These are phyloP conservation scores for Pachyseris speciosa DNA, from an alignment of 64 coral and sea anemone genomes.

Conservation along the genomic window DNA sequence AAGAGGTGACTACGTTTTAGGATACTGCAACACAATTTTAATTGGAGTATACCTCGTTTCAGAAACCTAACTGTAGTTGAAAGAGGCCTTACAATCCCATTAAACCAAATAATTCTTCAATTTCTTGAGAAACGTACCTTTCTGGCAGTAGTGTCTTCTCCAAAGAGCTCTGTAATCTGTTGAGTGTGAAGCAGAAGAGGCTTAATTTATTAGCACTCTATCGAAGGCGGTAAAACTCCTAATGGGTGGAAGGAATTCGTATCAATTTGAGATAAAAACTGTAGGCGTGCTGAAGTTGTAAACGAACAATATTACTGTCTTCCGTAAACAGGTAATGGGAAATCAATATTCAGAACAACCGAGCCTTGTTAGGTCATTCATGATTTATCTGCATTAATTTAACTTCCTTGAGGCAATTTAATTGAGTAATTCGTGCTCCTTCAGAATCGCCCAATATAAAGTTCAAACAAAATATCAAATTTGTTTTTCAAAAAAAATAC, in stretches of 20 bases:
- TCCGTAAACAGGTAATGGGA: not conserved
- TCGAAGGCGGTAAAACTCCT: not conserved
- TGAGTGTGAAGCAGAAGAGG: not conserved
- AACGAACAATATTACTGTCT: not conserved
- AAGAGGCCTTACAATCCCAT: too few relatives aligned
- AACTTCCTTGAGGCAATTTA: not conserved
- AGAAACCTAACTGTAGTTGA: not conserved
- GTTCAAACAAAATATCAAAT: too few relatives aligned
- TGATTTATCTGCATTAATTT: not conserved
- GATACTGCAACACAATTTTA: too few relatives aligned
- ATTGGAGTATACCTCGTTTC: too few relatives aligned
- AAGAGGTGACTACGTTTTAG: too few relatives aligned
- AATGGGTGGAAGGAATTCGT: not conserved
- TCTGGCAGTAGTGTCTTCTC: not conserved
- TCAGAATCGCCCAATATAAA: too few relatives aligned
- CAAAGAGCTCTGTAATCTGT: not conserved
- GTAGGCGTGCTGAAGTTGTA: not conserved
- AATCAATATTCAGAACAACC: not conserved
- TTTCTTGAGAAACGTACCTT: not conserved
- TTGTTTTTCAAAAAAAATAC: too few relatives aligned
- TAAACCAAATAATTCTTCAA: too few relatives aligned
- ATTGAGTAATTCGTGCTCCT: too few relatives aligned
- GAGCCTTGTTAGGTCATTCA: not conserved
- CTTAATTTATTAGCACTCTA: not conserved
- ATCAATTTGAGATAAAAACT: not conserved